Percentiles rank a stretch among this genome's conserved stretches.
Evolutionary conservation across 2,797 vertebrate species (phyloP).

Genomic region (Crenuchus spilurus): DNA sequence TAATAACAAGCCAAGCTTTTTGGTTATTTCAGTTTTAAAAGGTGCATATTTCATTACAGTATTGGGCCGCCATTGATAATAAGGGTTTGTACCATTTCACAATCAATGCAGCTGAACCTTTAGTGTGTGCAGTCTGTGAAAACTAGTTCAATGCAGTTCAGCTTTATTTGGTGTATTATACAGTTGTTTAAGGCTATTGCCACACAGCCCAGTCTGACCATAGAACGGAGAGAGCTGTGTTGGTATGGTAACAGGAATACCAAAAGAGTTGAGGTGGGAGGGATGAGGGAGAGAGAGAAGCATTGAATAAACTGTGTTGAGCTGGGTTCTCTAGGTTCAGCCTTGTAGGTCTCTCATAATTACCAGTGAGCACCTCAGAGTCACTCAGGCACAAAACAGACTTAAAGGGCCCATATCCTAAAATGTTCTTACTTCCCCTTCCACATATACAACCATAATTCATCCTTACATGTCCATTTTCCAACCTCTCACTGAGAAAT

Average conservation of each 20-base stretch:
- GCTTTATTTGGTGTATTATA: constrained; percentile 18
- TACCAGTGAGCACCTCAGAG: constrained; percentile 42
- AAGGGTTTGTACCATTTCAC: too few species aligned
- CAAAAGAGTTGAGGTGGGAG: constrained; percentile 7
- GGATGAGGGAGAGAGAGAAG: background rate
- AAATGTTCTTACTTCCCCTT: background rate
- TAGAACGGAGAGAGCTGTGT: constrained; percentile 30
- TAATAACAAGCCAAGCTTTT: too few species aligned
- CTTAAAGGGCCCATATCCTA: constrained; percentile 1
- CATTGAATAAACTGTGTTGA: constrained; percentile 33
- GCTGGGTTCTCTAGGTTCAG: constrained; percentile 54
- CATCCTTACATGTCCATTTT: too few species aligned
- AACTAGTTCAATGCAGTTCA: constrained; percentile 9
- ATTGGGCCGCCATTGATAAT: too few species aligned
- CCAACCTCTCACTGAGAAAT: too few species aligned
- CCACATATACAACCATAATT: too few species aligned
- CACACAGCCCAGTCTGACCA: constrained; percentile 12
- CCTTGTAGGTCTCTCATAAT: constrained; percentile 56
- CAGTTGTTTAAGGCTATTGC: constrained; percentile 31
- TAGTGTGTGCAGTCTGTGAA: background rate
- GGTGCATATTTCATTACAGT: too few species aligned
- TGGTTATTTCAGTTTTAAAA: too few species aligned
- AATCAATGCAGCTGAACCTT: too few species aligned
- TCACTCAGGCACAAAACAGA: constrained; percentile 42
- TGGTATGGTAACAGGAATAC: constrained; percentile 57